Evolutionary conservation across 2,113 vertebrate genomes (phyloP).

Genomic region (Chamaetylas fuelleborni): DNA sequence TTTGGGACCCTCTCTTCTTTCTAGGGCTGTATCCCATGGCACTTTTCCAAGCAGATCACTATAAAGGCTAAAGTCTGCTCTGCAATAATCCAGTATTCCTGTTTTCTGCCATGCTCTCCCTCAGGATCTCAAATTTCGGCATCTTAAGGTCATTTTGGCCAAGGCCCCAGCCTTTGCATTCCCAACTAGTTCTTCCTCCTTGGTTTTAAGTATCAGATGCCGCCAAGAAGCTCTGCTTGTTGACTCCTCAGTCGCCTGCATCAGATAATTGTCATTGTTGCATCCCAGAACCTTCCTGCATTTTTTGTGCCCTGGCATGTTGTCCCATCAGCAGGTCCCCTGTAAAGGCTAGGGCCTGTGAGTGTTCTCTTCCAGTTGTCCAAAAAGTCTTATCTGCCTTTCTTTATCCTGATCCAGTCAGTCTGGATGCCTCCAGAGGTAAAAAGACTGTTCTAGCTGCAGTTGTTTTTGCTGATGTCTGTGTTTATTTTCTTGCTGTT

Average conservation of each 20-base stretch:
- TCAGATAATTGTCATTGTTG: neutral
- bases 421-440: neutral
- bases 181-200: neutral
- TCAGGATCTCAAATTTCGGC: neutral
- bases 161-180: neutral
- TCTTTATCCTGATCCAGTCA: neutral
- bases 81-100: neutral
- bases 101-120: neutral
- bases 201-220: neutral
- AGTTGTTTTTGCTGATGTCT: neutral
- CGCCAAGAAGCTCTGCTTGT: neutral
- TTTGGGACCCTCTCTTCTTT: neutral
- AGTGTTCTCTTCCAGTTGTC: neutral
- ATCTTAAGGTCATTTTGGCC: neutral
- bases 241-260: neutral
- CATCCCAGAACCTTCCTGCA: neutral
- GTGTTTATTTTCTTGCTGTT: neutral
- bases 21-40: neutral
- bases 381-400: neutral
- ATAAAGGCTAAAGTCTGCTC: neutral
- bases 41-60: neutral
- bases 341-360: neutral
- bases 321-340: neutral
- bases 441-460: neutral
- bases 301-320: neutral